Evolutionary conservation across 2,888 invertebrate genomes (phyloP).

Genomic region (Allacma fusca): DNA sequence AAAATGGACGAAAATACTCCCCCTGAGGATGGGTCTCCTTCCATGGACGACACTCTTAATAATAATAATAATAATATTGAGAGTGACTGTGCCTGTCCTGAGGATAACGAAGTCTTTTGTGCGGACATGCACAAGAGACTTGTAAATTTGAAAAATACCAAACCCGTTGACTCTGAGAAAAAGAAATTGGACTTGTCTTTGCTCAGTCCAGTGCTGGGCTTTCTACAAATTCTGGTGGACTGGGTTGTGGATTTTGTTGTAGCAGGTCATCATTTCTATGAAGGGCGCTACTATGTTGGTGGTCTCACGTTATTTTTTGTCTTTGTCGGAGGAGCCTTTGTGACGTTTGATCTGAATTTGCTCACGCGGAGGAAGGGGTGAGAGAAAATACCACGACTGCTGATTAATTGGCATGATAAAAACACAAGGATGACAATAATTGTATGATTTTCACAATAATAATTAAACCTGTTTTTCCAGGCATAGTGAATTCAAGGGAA

Average conservation of each 20-base stretch:
- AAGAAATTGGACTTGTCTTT: not conserved
- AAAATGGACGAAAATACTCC: too few relatives aligned
- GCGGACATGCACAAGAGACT: not conserved
- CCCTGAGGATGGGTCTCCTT: too few relatives aligned
- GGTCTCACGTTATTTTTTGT: conserved; percentile 27
- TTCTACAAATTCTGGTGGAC: conserved; percentile 18
- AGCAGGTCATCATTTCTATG: conserved; percentile 13
- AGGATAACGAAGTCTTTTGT: not conserved
- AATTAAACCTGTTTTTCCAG: conserved; percentile 2
- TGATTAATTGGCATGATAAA: not conserved
- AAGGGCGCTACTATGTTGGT: conserved; percentile 24
- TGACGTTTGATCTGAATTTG: conserved; percentile 13
- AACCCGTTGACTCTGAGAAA: not conserved
- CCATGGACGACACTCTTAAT: not conserved
- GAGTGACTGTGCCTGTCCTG: not conserved
- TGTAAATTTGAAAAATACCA: too few relatives aligned
- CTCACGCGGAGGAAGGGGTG: conserved; percentile 28
- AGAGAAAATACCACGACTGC: not conserved
- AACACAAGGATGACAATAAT: not conserved
- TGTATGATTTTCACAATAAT: too few relatives aligned
- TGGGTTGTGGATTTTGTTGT: conserved; percentile 19
- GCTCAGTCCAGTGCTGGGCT: not conserved
- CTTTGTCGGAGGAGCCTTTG: conserved; percentile 30
- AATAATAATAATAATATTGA: not conserved
- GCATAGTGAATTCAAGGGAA: conserved; percentile 13